Conservation (phyloP, 2,888 invertebrate species). For the Noctua pronuba region DNA sequence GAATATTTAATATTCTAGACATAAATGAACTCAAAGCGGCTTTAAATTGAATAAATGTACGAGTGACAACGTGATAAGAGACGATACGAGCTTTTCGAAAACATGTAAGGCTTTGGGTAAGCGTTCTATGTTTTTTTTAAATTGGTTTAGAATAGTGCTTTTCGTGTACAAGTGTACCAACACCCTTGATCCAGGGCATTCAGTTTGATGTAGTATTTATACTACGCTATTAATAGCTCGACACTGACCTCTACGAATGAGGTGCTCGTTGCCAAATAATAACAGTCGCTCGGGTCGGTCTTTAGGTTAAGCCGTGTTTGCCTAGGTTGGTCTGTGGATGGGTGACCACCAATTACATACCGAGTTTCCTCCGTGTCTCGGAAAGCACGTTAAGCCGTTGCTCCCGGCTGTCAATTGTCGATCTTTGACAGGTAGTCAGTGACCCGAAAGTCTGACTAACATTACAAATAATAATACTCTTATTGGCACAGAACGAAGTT, state of each 20-base stretch:
- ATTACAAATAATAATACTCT: no score
- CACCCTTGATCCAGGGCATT: background rate
- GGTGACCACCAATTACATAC: no score
- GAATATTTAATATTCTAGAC: background rate
- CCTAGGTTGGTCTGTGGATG: no score
- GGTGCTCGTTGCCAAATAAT: no score
- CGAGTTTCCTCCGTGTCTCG: no score
- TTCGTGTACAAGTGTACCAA: background rate
- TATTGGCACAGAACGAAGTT: no score
- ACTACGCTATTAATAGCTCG: background rate
- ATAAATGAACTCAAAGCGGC: background rate
- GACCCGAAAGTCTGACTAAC: no score
- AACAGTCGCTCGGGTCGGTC: no score
- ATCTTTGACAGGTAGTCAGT: no score
- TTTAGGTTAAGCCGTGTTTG: no score
- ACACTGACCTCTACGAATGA: background rate
- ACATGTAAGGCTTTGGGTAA: background rate
- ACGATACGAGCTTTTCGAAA: background rate
- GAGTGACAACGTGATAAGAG: background rate
- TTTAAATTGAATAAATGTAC: background rate
- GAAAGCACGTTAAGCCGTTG: no score
- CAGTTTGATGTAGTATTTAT: background rate
- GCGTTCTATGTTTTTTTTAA: background rate
- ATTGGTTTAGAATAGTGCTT: background rate
- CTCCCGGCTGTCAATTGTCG: no score